Evolutionary conservation across 2,797 vertebrate genomes (phyloP).

Genomic region (Gymnothorax reevesii): DNA sequence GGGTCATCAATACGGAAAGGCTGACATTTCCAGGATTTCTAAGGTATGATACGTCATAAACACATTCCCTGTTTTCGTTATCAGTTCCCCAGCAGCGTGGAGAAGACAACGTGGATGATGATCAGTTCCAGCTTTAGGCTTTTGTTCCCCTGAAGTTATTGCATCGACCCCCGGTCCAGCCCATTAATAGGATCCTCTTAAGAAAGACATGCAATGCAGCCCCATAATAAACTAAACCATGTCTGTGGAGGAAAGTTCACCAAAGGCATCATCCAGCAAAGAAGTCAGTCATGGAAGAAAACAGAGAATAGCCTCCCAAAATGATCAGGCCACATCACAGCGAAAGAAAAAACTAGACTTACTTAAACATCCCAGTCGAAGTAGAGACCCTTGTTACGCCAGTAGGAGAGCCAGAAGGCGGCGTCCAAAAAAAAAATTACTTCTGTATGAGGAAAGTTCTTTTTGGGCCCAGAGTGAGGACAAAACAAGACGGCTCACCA

Average conservation of each 20-base stretch:
- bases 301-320: slow-evolving; percentile 9
- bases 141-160: background rate
- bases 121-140: background rate
- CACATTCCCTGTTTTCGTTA: background rate
- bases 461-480: background rate
- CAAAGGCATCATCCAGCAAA: background rate
- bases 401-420: background rate
- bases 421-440: background rate
- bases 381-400: background rate
- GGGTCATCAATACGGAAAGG: background rate
- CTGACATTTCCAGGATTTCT: background rate
- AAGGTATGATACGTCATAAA: background rate
- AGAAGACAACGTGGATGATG: background rate
- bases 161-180: background rate
- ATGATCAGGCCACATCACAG: background rate
- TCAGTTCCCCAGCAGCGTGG: background rate
- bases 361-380: background rate
- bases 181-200: background rate
- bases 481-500: background rate
- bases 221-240: background rate
- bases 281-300: too few species aligned
- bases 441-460: background rate
- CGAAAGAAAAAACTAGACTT: background rate
- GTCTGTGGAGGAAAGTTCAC: background rate
- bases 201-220: background rate